These are phyloP conservation scores for Drosophila funebris DNA, from an alignment of 1,140 invertebrate genomes.

Conservation along the genomic window DNA sequence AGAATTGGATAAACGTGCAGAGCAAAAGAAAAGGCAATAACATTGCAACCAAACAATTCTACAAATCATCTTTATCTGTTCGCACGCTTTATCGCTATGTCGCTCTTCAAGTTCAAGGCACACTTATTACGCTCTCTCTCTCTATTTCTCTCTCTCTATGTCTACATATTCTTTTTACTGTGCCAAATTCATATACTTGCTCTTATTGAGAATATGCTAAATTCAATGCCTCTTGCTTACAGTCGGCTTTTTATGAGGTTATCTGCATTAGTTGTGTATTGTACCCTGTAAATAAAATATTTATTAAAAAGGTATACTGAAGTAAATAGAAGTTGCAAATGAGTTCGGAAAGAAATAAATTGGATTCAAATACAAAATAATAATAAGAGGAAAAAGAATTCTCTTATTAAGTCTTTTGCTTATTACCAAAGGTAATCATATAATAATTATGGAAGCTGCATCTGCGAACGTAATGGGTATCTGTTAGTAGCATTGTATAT, in stretches of 20 bases:
- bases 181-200: no score
- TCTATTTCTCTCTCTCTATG: background rate
- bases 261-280: conserved; percentile 25
- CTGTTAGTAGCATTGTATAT: background rate
- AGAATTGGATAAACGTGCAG: background rate
- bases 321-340: no score
- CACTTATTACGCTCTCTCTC: background rate
- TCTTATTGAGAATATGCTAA: background rate
- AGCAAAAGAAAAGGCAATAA: background rate
- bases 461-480: background rate
- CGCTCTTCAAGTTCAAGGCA: conserved; percentile 18
- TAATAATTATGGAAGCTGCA: background rate
- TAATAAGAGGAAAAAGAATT: no score
- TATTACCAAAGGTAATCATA: no score
- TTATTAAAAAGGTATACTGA: background rate
- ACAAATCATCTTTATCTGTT: no score
- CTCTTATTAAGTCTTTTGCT: no score
- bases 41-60: no score
- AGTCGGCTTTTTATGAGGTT: conserved; percentile 6
- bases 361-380: no score
- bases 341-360: no score
- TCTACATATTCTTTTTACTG: background rate
- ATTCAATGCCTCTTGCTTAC: background rate
- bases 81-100: no score
- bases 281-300: conserved; percentile 1